Percentiles rank a stretch among this genome's conserved stretches.
Evolutionary conservation across 2,797 vertebrate species (phyloP).

Genomic region (Selene dorsalis): DNA sequence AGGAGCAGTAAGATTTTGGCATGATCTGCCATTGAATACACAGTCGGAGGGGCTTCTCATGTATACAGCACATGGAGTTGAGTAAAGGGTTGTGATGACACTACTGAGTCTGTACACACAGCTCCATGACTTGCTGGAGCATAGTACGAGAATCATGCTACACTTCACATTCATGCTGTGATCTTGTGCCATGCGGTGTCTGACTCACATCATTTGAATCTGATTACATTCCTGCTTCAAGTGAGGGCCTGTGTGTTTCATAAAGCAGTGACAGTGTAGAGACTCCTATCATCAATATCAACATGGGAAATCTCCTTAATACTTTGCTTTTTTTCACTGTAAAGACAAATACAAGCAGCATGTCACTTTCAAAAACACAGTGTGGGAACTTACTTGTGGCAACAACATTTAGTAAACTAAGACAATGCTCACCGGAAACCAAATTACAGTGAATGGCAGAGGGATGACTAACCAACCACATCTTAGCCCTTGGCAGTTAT

Average conservation of each 20-base stretch:
- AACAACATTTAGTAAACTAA: not conserved
- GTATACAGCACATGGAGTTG: not conserved
- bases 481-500: constrained; percentile 6
- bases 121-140: constrained; percentile 32
- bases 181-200: constrained; percentile 37
- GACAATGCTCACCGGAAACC: constrained; percentile 5
- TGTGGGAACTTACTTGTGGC: not conserved
- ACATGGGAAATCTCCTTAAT: not conserved
- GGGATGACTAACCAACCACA: constrained; percentile 10
- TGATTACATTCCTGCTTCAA: constrained; percentile 65
- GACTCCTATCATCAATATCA: constrained; percentile 15
- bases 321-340: no score
- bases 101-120: constrained; percentile 1
- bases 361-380: not conserved
- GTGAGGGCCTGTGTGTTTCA: constrained; percentile 53
- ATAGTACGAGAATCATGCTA: constrained; percentile 20
- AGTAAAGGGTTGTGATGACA: not conserved
- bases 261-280: constrained; percentile 5
- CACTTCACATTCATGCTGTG: constrained; percentile 5
- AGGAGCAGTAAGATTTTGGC: not conserved
- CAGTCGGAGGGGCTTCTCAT: not conserved
- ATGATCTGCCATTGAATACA: no score
- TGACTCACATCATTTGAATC: constrained; percentile 45
- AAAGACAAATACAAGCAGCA: not conserved
- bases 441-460: constrained; percentile 9